Evolutionary conservation across 2,113 vertebrate genomes (phyloP).

Genomic region (Oxyruncus cristatus): DNA sequence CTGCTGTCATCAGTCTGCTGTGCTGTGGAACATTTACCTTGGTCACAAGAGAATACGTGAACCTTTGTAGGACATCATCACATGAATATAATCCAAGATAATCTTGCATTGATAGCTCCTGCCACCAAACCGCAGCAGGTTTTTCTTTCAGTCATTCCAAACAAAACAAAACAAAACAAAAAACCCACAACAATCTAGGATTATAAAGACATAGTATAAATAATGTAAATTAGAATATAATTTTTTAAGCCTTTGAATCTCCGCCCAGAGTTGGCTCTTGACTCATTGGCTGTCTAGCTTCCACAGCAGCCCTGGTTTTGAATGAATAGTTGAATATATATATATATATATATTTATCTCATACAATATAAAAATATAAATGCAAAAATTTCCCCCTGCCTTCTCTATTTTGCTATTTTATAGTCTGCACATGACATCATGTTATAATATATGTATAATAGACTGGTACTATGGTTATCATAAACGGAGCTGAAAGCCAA

Average conservation of each 20-base stretch:
- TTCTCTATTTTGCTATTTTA: constrained; percentile 53
- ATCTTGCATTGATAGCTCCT: constrained; percentile 67
- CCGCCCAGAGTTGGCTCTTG: constrained; percentile 41
- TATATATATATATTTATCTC: constrained; percentile 54
- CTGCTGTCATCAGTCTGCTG: constrained; percentile 34
- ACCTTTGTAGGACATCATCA: constrained; percentile 46
- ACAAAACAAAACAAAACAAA: constrained; percentile 54
- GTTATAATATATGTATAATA: constrained; percentile 39
- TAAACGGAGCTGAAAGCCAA: constrained; percentile 50
- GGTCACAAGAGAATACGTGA: constrained; percentile 50
- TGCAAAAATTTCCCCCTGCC: constrained; percentile 46
- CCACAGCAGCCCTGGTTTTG: constrained; percentile 68
- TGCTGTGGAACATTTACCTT: constrained; percentile 53
- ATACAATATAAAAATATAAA: constrained; percentile 66
- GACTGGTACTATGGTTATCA: constrained; percentile 41
- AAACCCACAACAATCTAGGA: constrained; percentile 62
- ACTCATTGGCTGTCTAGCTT: constrained; percentile 69
- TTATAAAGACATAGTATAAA: constrained; percentile 79
- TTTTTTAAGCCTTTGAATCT: constrained; percentile 73
- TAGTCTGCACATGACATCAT: constrained; percentile 49
- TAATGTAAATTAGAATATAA: constrained; percentile 72
- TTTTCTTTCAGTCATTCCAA: constrained; percentile 64
- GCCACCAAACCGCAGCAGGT: constrained; percentile 53
- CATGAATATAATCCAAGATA: constrained; percentile 50
- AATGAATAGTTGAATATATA: constrained; percentile 51